Evolutionary conservation across 2,888 invertebrate genomes (phyloP), one percentile per base, ranked within the genome.

Genomic region (Andrena bicolor): DNA sequence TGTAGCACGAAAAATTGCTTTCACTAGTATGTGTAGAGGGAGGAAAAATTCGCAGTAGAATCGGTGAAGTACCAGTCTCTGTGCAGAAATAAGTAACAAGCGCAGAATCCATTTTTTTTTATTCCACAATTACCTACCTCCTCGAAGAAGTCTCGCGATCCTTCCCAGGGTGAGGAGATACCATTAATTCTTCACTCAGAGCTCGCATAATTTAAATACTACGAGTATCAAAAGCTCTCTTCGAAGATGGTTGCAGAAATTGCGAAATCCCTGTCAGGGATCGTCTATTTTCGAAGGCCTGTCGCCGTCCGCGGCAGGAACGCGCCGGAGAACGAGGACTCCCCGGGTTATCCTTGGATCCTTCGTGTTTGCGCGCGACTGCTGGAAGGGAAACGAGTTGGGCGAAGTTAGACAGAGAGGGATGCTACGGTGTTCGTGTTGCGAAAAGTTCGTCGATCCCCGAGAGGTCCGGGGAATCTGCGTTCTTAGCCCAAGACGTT

Each of bases 401-500:
- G 70, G 70, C 32, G 74, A 73, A 85, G 76, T 81, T 53, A 53
- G 60, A 69, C 48, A 60, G 53, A 72, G 30, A 70, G 58, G 72
- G 75, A 78, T 71, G 87, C 80, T 60, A 83, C 83, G 61, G 53
- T 60, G 56, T 79, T 56, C 73, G 65, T 49, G 74, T 68, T 10
- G 72, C 60, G 68, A 60, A 89, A 88, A 88, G 83, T 88, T 86
- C 51, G 82, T 53, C 88, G 89, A 85, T 86, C 78, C 78, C 70
- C 80, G 79, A 82, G 85, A 86, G 85, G 80, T 79, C 56, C 72
- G 72, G 23, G 71, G 86, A 82, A 88, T 90, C 89, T 83, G 82
- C 82, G 85, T 88, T 83, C 86, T 85, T 86, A 85, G 77, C 83
- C 76, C 75, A 83, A 85, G 88, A 87, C 87, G 84, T 85, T 84